Percentiles rank a stretch among this genome's conserved stretches.
Conservation (phyloP, 2,113 vertebrate species). For the Aptenodytes forsteri region DNA sequence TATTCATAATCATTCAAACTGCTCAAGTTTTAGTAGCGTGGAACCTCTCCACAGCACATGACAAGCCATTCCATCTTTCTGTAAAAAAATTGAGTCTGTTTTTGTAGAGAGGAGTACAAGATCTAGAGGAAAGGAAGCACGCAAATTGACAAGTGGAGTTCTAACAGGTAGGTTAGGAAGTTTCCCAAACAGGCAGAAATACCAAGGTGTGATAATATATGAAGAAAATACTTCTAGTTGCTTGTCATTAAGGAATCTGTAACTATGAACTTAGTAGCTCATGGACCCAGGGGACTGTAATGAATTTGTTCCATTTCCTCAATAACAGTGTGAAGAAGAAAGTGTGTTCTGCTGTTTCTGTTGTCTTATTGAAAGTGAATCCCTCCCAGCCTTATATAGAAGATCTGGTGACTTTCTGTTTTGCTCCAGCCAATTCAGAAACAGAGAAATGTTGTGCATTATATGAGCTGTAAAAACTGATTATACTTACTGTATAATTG, state of each 20-base stretch:
- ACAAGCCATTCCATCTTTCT: background rate
- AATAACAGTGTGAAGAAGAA: background rate
- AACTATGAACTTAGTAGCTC: background rate
- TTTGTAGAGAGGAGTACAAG: background rate
- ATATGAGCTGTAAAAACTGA: background rate
- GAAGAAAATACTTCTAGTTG: background rate
- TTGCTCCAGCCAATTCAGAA: background rate
- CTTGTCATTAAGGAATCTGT: background rate
- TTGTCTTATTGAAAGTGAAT: background rate
- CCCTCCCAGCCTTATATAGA: background rate
- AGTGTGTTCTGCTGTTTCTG: background rate
- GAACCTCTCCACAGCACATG: background rate
- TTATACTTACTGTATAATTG: background rate
- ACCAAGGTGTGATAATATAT: background rate
- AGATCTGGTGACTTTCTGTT: background rate
- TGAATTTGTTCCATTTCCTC: background rate
- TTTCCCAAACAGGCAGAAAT: background rate
- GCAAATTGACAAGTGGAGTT: background rate
- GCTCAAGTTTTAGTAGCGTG: background rate
- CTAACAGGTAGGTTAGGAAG: background rate
- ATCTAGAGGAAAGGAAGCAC: background rate
- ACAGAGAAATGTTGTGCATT: background rate
- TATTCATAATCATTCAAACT: background rate
- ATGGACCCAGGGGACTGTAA: background rate
- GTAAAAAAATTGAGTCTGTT: background rate